Conservation (phyloP, 1,140 invertebrate species). For the Cyrtorhinus lividipennis region DNA sequence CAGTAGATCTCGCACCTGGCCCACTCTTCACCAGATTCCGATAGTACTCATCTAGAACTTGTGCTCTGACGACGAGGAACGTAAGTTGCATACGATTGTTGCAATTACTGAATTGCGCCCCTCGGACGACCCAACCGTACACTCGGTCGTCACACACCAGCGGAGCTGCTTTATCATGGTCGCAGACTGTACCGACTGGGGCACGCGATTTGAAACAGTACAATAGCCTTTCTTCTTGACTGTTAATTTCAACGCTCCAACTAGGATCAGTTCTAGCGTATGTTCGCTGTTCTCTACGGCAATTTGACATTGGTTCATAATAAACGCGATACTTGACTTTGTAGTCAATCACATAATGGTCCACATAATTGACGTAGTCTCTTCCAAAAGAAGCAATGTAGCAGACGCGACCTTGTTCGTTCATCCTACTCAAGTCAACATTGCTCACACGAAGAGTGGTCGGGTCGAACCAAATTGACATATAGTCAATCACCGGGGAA, state of each 20-base stretch:
- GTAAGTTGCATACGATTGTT: not conserved
- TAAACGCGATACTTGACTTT: constrained; percentile 2
- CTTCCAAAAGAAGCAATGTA: not conserved
- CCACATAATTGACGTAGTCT: not conserved
- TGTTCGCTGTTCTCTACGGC: not conserved
- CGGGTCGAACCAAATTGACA: too few species aligned
- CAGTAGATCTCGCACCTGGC: too few species aligned
- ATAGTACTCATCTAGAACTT: not conserved
- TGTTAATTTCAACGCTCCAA: not conserved
- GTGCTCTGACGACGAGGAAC: not conserved
- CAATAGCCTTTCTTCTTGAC: not conserved
- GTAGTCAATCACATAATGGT: not conserved
- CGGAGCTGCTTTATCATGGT: not conserved
- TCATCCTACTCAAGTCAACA: not conserved
- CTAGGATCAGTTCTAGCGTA: not conserved
- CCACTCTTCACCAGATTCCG: not conserved
- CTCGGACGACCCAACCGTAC: not conserved
- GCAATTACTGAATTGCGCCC: not conserved
- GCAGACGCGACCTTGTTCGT: not conserved
- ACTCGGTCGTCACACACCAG: not conserved
- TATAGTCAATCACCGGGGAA: too few species aligned
- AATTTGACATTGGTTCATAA: not conserved
- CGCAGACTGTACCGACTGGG: not conserved
- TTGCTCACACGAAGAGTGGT: too few species aligned
- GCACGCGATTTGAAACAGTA: not conserved